Base-by-base conservation (phyloP, 2,888 invertebrate genomes). In the Calameuta pallipes region DNA sequence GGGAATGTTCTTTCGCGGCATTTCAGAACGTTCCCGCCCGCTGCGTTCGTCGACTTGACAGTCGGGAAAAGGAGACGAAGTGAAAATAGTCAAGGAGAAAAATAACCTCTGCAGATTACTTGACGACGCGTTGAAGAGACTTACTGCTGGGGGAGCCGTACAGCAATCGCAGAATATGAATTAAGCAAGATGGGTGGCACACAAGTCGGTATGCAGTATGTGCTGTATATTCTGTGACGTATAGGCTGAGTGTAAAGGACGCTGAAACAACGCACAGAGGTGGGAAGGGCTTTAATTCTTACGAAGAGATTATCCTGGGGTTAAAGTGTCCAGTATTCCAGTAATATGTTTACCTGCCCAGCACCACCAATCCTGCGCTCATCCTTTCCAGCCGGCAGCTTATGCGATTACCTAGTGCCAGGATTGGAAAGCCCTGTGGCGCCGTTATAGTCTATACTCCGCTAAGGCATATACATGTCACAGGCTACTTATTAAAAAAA, bases 181-280 rank as follows among this genome's bases (percentile, higher is more conserved):
- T 70, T 31, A 33, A 70, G 30, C 70, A 30, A 33, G 70, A 70
- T 30, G 13, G 70, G 70, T n/a, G 30, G 81, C 80, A 82, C 82
- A 79, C 82, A 83, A 84, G 84, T 83, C 80, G 82, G 83, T 84
- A 85, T 85, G 86, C 86, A 85, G 82, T 83, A 80, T 82, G 80
- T 81, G 81, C 15, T 41, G 15, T 41, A 41, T 6, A 41, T 41
- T 41, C 6, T 15, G 0, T 15, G 41, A 15, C 6, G 15, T 41
- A 41, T 15, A 41, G 41, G 13, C 15, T 4, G 37, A 41, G 15
- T 15, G 41, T 15, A 41, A 41, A 41, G 41, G 41, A 15, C 41
- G 4, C 41, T 41, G 41, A 15, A 70, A 70, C 30, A 23, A 70
- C 31, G 70, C 70, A 9, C 70, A 31, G 70, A 70, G 30, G 34